Percentiles rank a stretch among this genome's conserved stretches.
phyloP scores from a whole-genome alignment of 2,797 vertebrate genomes.

The Urosaurus nigricauda region DNA sequence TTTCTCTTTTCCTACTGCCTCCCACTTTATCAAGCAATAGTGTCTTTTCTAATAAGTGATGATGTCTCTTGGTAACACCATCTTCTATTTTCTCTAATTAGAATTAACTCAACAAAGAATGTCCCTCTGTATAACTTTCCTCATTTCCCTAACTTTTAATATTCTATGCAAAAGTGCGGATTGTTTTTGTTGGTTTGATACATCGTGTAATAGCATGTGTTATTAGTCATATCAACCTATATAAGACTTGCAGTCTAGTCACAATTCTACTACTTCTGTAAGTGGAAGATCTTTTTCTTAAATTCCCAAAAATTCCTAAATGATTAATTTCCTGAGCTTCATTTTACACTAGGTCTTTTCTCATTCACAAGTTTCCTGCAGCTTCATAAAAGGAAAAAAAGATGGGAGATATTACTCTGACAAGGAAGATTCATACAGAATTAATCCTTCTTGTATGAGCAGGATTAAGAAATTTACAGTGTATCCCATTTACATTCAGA shows the following conservation, averaged over 20 bases:
- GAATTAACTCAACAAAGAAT: background rate
- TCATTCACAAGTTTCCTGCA: background rate
- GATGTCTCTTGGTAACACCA: background rate
- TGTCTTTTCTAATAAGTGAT: too few species aligned
- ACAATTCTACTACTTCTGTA: background rate
- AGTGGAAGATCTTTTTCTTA: background rate
- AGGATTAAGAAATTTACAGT: slow-evolving; percentile 25
- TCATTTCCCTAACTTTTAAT: background rate
- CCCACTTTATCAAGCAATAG: too few species aligned
- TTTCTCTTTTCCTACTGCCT: too few species aligned
- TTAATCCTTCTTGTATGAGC: slow-evolving; percentile 2
- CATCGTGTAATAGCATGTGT: too few species aligned
- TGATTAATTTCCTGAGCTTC: background rate
- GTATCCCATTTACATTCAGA: slow-evolving; percentile 7
- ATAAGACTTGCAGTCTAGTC: background rate
- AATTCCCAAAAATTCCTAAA: background rate
- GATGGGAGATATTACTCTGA: background rate
- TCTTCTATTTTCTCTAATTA: background rate
- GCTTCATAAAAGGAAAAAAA: background rate
- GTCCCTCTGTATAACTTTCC: background rate
- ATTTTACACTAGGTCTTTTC: background rate
- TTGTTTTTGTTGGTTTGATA: background rate
- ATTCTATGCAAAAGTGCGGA: background rate
- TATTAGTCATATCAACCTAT: too few species aligned
- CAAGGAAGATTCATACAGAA: slow-evolving; percentile 7